Percentiles rank a stretch among this genome's conserved stretches.
These are phyloP conservation scores for Drosophila subsilvestris DNA, from an alignment of 2,888 invertebrate genomes.

Conservation along the genomic window DNA sequence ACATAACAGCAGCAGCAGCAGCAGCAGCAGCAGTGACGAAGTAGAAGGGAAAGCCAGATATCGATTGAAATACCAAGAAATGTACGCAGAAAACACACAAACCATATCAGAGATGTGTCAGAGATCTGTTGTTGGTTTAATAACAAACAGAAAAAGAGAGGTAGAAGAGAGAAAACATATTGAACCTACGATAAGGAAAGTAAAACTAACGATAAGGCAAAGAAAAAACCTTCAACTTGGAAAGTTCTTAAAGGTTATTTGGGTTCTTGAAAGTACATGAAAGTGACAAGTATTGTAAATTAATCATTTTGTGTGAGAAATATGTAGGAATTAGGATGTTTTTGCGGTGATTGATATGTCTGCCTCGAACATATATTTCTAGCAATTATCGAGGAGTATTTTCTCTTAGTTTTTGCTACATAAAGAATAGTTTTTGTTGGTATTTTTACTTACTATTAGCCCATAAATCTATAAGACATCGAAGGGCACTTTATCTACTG, in stretches of 20 bases:
- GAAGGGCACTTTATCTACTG: not conserved
- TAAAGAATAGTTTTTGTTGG: not conserved
- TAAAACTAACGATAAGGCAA: not conserved
- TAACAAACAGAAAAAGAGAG: not conserved
- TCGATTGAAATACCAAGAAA: slow-evolving; percentile 33
- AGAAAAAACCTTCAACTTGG: not conserved
- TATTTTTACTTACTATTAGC: no score
- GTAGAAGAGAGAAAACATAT: not conserved
- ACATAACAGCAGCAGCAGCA: slow-evolving; percentile 10
- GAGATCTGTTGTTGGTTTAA: slow-evolving; percentile 19
- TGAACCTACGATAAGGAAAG: not conserved
- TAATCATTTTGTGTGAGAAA: not conserved
- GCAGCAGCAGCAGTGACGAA: no score
- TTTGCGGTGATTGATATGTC: not conserved
- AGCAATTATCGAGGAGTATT: not conserved
- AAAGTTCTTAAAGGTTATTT: not conserved
- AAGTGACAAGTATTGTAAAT: not conserved
- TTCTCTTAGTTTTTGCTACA: not conserved
- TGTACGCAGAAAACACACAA: not conserved
- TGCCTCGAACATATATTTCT: not conserved
- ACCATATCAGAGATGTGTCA: slow-evolving; percentile 8
- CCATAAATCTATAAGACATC: not conserved
- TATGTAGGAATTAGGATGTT: not conserved
- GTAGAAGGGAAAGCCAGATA: slow-evolving; percentile 25
- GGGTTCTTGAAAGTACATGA: not conserved